A percentile compares a stretch with the other conserved stretches of the same genome.
Evolutionary conservation across 2,888 invertebrate genomes (phyloP).

Genomic region (Hemithea aestivaria): DNA sequence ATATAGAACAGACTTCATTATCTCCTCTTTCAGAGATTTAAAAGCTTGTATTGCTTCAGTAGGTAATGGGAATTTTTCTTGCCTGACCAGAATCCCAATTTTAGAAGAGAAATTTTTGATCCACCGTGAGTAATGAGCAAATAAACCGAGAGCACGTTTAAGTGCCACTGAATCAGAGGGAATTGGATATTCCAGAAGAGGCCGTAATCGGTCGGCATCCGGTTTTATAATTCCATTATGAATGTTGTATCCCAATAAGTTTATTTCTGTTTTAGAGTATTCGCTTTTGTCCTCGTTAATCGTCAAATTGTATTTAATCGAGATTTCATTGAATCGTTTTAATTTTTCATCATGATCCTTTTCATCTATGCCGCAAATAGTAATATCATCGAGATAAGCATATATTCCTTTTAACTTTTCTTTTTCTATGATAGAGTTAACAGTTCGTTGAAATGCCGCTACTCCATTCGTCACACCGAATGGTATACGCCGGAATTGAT

Average conservation of each 20-base stretch:
- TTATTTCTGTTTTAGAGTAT: too few relatives aligned
- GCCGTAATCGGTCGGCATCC: too few relatives aligned
- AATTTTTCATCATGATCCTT: background rate
- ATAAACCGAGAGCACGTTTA: background rate
- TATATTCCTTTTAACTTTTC: constrained; percentile 1
- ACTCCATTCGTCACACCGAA: too few relatives aligned
- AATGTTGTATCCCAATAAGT: background rate
- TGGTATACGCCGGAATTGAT: background rate
- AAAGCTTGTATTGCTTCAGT: too few relatives aligned
- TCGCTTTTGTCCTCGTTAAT: background rate
- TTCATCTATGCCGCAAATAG: background rate
- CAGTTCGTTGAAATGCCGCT: constrained; percentile 1
- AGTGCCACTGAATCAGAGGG: too few relatives aligned
- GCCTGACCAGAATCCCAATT: too few relatives aligned
- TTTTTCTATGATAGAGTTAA: background rate
- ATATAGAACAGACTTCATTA: too few relatives aligned
- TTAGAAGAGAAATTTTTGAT: too few relatives aligned
- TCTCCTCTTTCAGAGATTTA: too few relatives aligned
- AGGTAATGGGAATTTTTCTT: too few relatives aligned
- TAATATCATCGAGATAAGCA: background rate
- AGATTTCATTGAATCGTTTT: background rate
- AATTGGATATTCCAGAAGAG: too few relatives aligned
- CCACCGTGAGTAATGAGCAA: too few relatives aligned
- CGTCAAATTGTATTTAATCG: background rate
- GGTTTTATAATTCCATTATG: background rate